A percentile compares a stretch with the other conserved stretches of the same genome.
phyloP scores from a whole-genome alignment of 2,113 vertebrate genomes.

The Pteropus alecto region DNA sequence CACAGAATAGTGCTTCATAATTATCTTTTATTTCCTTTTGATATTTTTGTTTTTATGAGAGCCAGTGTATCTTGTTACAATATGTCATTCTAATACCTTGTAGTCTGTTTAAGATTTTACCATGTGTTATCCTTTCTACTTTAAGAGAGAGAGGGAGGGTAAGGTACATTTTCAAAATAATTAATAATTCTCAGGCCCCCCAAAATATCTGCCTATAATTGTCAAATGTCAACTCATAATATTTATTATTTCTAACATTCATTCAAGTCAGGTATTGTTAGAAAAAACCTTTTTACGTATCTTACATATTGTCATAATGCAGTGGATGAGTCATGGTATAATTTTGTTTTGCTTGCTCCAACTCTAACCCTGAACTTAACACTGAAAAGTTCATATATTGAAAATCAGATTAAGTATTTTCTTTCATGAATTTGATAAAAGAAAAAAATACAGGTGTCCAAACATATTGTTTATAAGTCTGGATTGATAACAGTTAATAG shows the following conservation, averaged over 20 bases:
- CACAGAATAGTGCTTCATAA: conserved; percentile 58
- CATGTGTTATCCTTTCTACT: background rate
- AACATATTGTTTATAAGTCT: background rate
- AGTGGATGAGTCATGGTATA: background rate
- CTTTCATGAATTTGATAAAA: background rate
- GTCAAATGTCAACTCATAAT: background rate
- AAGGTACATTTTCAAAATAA: background rate
- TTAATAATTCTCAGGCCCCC: background rate
- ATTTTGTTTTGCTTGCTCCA: background rate
- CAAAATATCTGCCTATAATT: background rate
- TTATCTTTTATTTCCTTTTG: conserved; percentile 50
- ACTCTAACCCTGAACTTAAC: background rate
- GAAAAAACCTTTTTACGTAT: background rate
- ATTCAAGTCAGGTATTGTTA: background rate
- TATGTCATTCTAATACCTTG: conserved; percentile 22
- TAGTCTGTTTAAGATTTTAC: background rate
- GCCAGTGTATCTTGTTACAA: background rate
- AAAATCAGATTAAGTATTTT: background rate
- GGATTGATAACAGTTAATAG: background rate
- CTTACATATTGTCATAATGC: background rate
- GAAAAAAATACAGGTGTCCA: background rate
- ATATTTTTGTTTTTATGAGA: conserved; percentile 53
- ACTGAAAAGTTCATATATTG: background rate
- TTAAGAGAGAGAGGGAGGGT: background rate
- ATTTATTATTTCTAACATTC: background rate